A percentile compares a stretch with the other conserved stretches of the same genome.
Conservation (phyloP, 2,113 vertebrate species). For the Brevimyrus niger region DNA sequence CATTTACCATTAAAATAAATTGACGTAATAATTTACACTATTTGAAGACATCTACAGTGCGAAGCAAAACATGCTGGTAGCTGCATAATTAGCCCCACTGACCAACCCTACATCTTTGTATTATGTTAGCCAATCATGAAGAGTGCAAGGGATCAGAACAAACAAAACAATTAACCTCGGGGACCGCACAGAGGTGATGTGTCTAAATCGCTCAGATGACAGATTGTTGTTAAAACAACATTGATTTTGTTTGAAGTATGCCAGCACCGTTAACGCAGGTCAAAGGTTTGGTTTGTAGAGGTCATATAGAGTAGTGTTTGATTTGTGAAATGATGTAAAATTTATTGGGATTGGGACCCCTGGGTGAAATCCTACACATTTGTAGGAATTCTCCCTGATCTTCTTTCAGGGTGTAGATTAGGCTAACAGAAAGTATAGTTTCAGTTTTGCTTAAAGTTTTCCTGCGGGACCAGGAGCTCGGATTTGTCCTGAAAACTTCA, state of each 20-base stretch:
- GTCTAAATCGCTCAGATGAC: background rate
- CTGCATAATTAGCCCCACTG: background rate
- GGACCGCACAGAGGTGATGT: background rate
- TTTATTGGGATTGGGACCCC: background rate
- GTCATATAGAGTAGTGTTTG: background rate
- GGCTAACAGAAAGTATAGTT: background rate
- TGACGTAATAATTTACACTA: background rate
- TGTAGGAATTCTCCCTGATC: background rate
- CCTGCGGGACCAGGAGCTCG: background rate
- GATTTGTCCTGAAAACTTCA: slow-evolving; percentile 4
- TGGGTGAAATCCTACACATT: background rate
- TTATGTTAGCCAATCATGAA: background rate
- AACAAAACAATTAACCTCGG: background rate
- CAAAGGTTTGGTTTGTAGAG: background rate
- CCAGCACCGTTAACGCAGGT: background rate
- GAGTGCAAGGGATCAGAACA: background rate
- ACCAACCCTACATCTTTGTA: background rate
- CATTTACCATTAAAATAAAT: too few relatives aligned
- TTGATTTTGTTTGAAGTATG: background rate
- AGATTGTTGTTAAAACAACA: background rate
- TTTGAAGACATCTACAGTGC: background rate
- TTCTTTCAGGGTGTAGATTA: background rate
- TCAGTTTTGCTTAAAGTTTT: background rate
- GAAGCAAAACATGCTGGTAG: background rate
- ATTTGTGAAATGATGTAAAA: background rate